These are phyloP conservation scores for Sus cebifrons DNA, from an alignment of 2,797 vertebrate species.

Conservation along the genomic window DNA sequence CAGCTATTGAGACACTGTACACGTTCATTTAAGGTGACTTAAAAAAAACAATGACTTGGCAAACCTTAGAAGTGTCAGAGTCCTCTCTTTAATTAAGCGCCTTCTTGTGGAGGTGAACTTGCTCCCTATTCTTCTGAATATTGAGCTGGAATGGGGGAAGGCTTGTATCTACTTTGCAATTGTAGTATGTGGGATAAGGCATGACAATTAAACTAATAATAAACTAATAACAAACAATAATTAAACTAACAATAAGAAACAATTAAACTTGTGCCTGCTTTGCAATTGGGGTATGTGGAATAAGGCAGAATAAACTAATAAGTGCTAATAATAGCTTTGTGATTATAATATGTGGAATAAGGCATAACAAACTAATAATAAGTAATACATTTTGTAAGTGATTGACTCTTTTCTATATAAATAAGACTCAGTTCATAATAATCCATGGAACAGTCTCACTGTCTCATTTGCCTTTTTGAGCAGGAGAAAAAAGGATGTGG, in stretches of 20 bases:
- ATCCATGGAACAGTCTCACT: not conserved
- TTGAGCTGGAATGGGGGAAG: not conserved
- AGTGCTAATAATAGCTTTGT: not conserved
- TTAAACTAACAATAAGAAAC: too few species aligned
- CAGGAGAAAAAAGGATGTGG: slow-evolving; percentile 18
- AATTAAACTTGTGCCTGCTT: not conserved
- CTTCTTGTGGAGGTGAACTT: not conserved
- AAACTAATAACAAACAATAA: not conserved
- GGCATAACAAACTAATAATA: not conserved
- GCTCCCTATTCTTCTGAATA: not conserved
- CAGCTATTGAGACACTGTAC: not conserved
- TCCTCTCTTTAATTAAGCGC: slow-evolving; percentile 11
- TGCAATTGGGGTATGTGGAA: not conserved
- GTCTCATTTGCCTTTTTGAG: slow-evolving; percentile 24
- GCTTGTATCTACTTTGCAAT: not conserved
- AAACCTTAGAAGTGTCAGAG: not conserved
- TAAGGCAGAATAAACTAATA: not conserved
- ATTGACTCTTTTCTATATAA: not conserved
- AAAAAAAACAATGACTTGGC: slow-evolving; percentile 59
- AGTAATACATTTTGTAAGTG: not conserved
- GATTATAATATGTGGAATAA: not conserved
- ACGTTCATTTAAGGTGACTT: slow-evolving; percentile 61
- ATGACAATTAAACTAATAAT: not conserved
- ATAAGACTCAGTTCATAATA: not conserved
- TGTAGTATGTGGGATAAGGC: not conserved